Base-by-base conservation (phyloP, 2,113 vertebrate species). In the Hepsetus odoe region DNA sequence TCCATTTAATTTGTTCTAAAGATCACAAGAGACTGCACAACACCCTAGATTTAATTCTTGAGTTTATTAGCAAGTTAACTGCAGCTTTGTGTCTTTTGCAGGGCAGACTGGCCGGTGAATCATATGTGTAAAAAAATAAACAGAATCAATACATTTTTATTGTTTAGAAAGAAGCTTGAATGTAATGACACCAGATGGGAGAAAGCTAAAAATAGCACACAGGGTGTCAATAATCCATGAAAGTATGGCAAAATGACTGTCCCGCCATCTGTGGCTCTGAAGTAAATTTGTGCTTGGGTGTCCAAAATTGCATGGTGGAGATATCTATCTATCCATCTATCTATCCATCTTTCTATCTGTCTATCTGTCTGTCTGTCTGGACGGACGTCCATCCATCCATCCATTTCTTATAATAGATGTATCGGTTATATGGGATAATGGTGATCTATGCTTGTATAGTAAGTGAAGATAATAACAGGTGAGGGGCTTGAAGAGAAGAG, bases 181-280 rank as follows among this genome's bases (percentile, higher is more conserved):
- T 30, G 28, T n/a, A 70, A 46, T 38, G 38, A 16, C 40, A 38
- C n/a, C 85, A 83, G 79, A 49, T 49, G 86, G 77, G 30, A 68
- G 61, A 24, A 73, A 46, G 64, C 76, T 85, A 86, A 84, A 82
- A 87, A 82, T 81, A 88, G n/a, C 46, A 20, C 46, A 49, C 5
- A 18, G 46, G 51, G 28, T 75, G 81, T 84, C 83, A 84, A 82
- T 87, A 85, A 85, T 85, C 83, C 83, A 74, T 55, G 68, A 26
- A 26, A 7, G 26, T 59, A 26, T 28, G 22, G 24, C 13, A 1
- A n/a, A n/a, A 2, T 30, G 22, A 59, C 46, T 49, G 18, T 49
- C 46, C 46, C 46, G 18, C 46, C 46, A 49, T 49, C 46, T 49
- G 46, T 49, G 46, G 18, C 46, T 49, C 16, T 49, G 46, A 49